Evolutionary conservation across 2,888 invertebrate genomes (phyloP), one percentile per base, ranked within the genome.

Genomic region (Nymphalis polychloros): DNA sequence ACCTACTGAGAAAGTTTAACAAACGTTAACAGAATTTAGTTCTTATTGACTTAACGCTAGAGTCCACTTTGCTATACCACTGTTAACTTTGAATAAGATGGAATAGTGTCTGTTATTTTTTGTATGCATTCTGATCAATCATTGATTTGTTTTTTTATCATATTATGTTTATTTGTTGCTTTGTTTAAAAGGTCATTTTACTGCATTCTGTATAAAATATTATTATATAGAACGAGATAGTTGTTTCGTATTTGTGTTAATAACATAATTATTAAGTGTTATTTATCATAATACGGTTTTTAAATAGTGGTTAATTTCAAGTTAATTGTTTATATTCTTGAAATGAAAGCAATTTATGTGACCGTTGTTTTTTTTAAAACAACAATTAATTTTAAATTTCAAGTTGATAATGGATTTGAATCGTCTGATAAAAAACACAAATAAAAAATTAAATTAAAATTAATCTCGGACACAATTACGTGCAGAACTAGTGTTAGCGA

Each of bases 111-210:
- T 53, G 23, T 53, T n/a, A 35, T 35, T 57, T 57, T 57, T 57
- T 57, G n/a, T 53, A 53, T 13, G 27, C 53, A 53, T 53, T 53
- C 53, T 53, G 53, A 53, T 53, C 23, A 17, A 53, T 53, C 27
- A 53, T 53, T 23, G 53, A 49, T 49, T 53, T 23, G 53, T 7
- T 27, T 31, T 57, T 57, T 57, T 41, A 19, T 41, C 2, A 10
- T 41, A 41, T 41, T 41, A 19, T 41, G 4, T 57, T 8, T 27
- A 16, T 27, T 53, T 3, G 57, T 13, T 19, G 35, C 13, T 19
- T 10, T 35, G 57, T 57, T n/a, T 19, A n/a, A 53, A 35, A 57
- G 57, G 57, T 57, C 57, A 41, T 41, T 41, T 57, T 41, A 41
- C 19, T 57, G 31, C 35, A 57, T 57, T 57, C 10, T n/a, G n/a